Evolutionary conservation across 2,888 invertebrate genomes (phyloP), one percentile per base, ranked within the genome.

Genomic region (Galerucella pusilla): DNA sequence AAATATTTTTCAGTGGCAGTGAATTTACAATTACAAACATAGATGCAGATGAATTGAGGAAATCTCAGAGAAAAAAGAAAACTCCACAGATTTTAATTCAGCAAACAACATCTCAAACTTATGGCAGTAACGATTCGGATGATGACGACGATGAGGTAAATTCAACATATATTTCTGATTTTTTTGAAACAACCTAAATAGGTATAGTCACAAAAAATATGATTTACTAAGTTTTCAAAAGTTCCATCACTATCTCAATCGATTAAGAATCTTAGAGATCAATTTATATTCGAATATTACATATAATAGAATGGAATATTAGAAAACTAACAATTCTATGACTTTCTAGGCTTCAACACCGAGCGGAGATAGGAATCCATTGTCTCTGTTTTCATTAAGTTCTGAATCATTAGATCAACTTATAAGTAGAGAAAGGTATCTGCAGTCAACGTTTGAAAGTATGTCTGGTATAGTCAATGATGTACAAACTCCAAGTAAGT

Each of bases 21-120:
- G 95, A 95, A 84, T 96, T 95, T 85, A 94, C 94, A 84, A 95
- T 96, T 59, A 96, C 94, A 84, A 96, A 96, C 71, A 95, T 96
- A 92, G 95, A 96, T 84, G 94, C 93, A 1, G 94, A 95, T 54
- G 96, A 96, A 84, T 87, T 96, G 74, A 90, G 96, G 1, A 93
- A 93, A 87, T 95, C 94, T 0, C 90, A 93, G 83, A 89, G 94
- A 1, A 91, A 93, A 46, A 93, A 93, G 85, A 91, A 93, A 63
- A 4, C 87, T 80, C 79, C 83, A 20, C 76, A 81, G 54, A 80
- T 83, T 45, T 54, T 81, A n/a, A 78, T 84, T 10, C 81, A 82
- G 64, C 82, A 79, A 67, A 67, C 77, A 64, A 82, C 88, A 14
- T 85, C 86, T 59, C 86, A 88, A 77, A 84, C 88, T 75, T 88